Evolutionary conservation across 2,888 invertebrate species (phyloP), one percentile per base, ranked within the genome.

Genomic region (Chloroclysta siterata): DNA sequence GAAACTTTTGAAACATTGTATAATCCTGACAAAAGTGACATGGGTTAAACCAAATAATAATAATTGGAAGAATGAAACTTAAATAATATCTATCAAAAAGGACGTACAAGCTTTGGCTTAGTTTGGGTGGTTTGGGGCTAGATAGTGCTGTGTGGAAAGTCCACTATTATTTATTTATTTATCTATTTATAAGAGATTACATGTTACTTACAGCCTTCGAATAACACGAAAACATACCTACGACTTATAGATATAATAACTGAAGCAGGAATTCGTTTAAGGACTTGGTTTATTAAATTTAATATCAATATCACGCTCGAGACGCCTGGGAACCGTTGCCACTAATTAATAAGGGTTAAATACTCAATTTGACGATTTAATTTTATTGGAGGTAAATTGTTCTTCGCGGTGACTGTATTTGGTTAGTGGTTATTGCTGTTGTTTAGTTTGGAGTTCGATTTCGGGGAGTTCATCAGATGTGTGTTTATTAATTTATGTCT

Each of bases 301-400:
- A 77, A 89, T 85, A 88, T 84, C 83, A 89, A 90, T 90, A 89
- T 79, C 89, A 84, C 83, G 90, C 81, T 72, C 75, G 75, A 72
- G 65, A 72, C 76, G 76, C 66, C 77, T 78, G 77, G 75, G 71
- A 71, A 67, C 76, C 71, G 72, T 65, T 66, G 68, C 72, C 69
- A 76, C 72, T 83, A 84, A 87, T 87, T 85, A 83, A 79, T 78
- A 70, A 73, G 73, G 77, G 79, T 81, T 81, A 80, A 72, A 83
- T 82, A 79, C 72, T 78, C 75, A 74, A 78, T 76, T 80, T 77
- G 68, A 71, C 68, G 69, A 73, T 72, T 75, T 75, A 78, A 81
- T 82, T 69, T 59, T 55, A 70, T 64, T 55, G 48, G 58, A 63
- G 65, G 65, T 63, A 58, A 60, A 63, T 62, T 59, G 67, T 65